Conservation (phyloP, 1,140 invertebrate genomes). For the Paramacrobiotus metropolitanus region DNA sequence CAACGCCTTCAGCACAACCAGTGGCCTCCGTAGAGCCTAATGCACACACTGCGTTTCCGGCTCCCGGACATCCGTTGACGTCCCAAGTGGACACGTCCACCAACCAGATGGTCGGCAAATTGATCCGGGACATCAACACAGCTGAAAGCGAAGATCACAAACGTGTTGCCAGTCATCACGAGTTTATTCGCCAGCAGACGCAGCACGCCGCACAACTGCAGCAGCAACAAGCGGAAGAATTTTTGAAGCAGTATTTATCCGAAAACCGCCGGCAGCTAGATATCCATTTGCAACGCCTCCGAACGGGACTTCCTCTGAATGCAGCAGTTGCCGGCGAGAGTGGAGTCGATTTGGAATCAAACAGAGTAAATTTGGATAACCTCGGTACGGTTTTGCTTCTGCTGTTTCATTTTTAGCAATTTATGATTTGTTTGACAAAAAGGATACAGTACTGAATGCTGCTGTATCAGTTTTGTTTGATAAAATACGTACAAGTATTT, state of each 20-base stretch:
- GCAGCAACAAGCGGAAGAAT: neutral
- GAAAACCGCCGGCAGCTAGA: neutral
- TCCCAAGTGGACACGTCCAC: too few species aligned
- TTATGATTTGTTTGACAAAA: neutral
- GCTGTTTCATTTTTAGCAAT: neutral
- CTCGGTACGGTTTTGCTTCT: neutral
- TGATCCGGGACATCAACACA: neutral
- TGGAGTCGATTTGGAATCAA: too few species aligned
- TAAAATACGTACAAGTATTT: too few species aligned
- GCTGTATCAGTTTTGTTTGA: too few species aligned
- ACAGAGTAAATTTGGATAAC: too few species aligned
- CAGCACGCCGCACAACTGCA: neutral
- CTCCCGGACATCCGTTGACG: too few species aligned
- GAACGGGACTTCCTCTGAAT: neutral
- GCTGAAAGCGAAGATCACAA: neutral
- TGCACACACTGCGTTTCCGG: too few species aligned
- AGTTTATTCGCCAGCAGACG: slow-evolving; percentile 1
- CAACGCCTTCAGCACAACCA: neutral
- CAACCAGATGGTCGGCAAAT: neutral
- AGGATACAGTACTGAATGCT: neutral
- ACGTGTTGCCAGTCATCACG: neutral
- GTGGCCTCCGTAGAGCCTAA: too few species aligned
- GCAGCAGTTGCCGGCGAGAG: too few species aligned
- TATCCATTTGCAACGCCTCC: neutral
- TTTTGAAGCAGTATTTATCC: neutral